Evolutionary conservation across 2,888 invertebrate species (phyloP), one percentile per base, ranked within the genome.

Genomic region (Villa cingulata): DNA sequence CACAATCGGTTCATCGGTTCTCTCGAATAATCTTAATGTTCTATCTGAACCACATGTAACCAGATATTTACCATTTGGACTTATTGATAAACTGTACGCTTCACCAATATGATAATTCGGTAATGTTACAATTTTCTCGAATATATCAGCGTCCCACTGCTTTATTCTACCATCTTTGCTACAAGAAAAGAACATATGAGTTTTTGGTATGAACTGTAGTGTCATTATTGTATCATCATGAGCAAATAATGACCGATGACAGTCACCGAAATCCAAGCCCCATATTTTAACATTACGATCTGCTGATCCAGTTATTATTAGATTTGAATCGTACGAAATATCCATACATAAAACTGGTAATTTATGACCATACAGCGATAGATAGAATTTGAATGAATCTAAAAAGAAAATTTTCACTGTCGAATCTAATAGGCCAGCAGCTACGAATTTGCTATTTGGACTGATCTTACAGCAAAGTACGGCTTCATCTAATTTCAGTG

Each of bases 231-330:
- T 88, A 66, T 95, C 94, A 59, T 96, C 92, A 66, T 98, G 97
- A 0, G 95, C 96, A 67, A 95, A 91, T 56, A 97, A 76, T 0
- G 94, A 94, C 60, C 81, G 81, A 70, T 94, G 96, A 58, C 95
- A 96, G 67, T 98, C 95, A n/a, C 97, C 97, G 66, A 94, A 97
- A 70, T 97, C 95, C 71, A 97, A 76, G 34, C 97, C 97, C 97
- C 97, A 99, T 52, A 98, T 83, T 73, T 96, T 95, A 27, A 97
- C 79, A 65, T 90, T 95, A 37, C 94, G 78, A 72, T 98, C 98
- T 0, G 88, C 87, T 3, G 96, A 95, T 9, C 96, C 97, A 0
- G 97, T 95, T 12, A 82, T 88, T 53, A 97, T 84, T 20, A 97
- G 65, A 12, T 78, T 77, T 0, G 84, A 85, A 65, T 92, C 92